Base-by-base conservation (phyloP, 2,888 invertebrate genomes). In the Tiliacea aurago region DNA sequence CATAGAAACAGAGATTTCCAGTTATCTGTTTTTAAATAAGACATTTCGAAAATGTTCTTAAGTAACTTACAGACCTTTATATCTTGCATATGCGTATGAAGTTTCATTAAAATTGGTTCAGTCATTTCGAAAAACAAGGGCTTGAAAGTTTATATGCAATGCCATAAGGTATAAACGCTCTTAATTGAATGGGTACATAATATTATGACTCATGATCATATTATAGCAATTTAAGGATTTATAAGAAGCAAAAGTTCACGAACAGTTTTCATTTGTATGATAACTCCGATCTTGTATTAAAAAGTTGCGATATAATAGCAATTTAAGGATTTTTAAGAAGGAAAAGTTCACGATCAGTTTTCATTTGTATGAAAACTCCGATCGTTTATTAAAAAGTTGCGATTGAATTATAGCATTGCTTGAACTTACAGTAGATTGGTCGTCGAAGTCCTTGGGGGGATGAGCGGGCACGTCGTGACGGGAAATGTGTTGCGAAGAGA, bases 401-500 rank as follows among this genome's bases (percentile, higher is more conserved):
- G 1, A 13, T 23, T 49, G 3, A 49, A n/a, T 15, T 33, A 23
- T 23, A 28, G 68, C 0, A 59, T 53, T 28, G 28, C 2, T 43
- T 37, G 2, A 41, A 68, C 90, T 78, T 78, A 91, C 90, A 69
- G 78, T 78, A 55, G 89, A 86, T 67, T 87, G 78, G 23, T 87
- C 87, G 33, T 85, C 81, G 61, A 88, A 90, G 68, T 86, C 88
- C 84, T 89, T 85, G 28, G 96, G 80, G 83, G 96, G 78, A 66
- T 86, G 73, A 55, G 85, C 86, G 23, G 89, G 89, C 15, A 87
- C 85, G 76, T 92, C 93, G 77, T 91, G 93, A 74, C 86, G 94
- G 71, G 91, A 90, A 49, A 94, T 92, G 81, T 93, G 91, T 83
- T 96, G 95, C 0, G 93, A 93, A 5, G 94, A 92, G 2, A 93